Base-by-base conservation (phyloP, 2,113 vertebrate genomes). In the Tursiops truncatus region DNA sequence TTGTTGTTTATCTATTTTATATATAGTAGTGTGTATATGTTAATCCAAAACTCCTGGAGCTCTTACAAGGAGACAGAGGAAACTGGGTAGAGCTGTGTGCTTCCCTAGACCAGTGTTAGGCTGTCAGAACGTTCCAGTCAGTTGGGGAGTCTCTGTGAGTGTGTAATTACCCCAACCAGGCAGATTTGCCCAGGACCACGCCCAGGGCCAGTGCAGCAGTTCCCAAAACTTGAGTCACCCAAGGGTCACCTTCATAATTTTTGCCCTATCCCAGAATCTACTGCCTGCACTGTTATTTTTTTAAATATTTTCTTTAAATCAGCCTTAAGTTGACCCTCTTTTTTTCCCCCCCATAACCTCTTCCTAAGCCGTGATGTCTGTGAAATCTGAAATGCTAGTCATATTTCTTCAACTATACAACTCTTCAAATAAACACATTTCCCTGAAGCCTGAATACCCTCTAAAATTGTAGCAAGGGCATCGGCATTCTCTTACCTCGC, bases 351-450 rank as follows among this genome's bases (percentile, higher is more conserved):
- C 62, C 44, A 36, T 65, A 58, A 50, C 21, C 21, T 82, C 80
- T 95, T 91, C 44, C 58, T 82, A 82, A 92, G 31, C 63, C 76
- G 31, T 68, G 67, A 50, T 90, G 83, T 53, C 50, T 91, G 79
- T 81, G 60, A 89, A 74, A 95, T 91, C 47, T 53, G 85, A 85
- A 87, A 94, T 26, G 47, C 14, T 23, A 87, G 8, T 67, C 44
- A 15, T 83, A 31, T 90, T 36, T 83, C 58, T 94, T 81, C 33
- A 83, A 63, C 11, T 67, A 23, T 21, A 44, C 18, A 60, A 67
- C 67, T 87, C 89, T 90, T 84, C 82, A 96, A 94, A 63, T 62
- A 84, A 91, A 82, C 41, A 53, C 70, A 91, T 33, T 92, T 13
- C 50, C 44, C 26, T 81, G 67, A 86, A 41, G 60, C 71, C 67